Percentiles rank a stretch among this genome's conserved stretches.
Evolutionary conservation across 92 coral and sea anemone genomes (phyloP).

Genomic region (Porites evermanni): DNA sequence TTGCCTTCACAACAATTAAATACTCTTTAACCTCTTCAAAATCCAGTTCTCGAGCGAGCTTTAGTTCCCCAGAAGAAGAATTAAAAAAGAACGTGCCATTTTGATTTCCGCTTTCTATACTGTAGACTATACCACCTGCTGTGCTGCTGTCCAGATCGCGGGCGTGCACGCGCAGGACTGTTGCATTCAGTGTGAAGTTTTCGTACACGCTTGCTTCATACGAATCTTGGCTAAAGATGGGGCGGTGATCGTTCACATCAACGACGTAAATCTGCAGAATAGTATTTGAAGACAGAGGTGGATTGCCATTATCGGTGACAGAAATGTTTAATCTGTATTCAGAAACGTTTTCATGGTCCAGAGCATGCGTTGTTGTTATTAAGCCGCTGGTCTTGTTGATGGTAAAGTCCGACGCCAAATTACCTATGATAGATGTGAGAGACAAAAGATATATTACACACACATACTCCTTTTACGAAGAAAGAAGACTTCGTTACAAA

Average conservation of each 20-base stretch:
- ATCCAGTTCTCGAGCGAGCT: slow-evolving; percentile 44
- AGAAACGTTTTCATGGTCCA: slow-evolving; percentile 66
- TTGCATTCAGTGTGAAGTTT: slow-evolving; percentile 48
- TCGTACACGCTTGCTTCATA: slow-evolving; percentile 60
- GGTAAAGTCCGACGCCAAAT: slow-evolving; percentile 43
- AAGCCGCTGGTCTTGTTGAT: slow-evolving; percentile 55
- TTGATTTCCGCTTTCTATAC: slow-evolving; percentile 17
- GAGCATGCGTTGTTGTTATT: slow-evolving; percentile 36
- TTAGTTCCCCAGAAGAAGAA: slow-evolving; percentile 54
- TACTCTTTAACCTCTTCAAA: slow-evolving; percentile 41
- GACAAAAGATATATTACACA: background rate
- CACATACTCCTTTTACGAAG: background rate
- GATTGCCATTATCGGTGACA: slow-evolving; percentile 58
- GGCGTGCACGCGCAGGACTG: slow-evolving; percentile 51
- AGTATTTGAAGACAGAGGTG: slow-evolving; percentile 52
- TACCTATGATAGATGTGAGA: slow-evolving; percentile 32
- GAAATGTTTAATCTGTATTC: slow-evolving; percentile 52
- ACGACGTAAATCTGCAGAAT: slow-evolving; percentile 21
- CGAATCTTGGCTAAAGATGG: slow-evolving; percentile 55
- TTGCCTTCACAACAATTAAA: slow-evolving; percentile 47
- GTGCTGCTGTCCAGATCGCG: slow-evolving; percentile 57
- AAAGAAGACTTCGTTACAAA: no score
- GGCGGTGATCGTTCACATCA: slow-evolving; percentile 69
- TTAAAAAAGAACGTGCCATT: slow-evolving; percentile 48
- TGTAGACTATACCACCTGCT: slow-evolving; percentile 44